These are phyloP conservation scores for Oreochromis aureus DNA, from an alignment of 2,113 vertebrate genomes.

Conservation along the genomic window DNA sequence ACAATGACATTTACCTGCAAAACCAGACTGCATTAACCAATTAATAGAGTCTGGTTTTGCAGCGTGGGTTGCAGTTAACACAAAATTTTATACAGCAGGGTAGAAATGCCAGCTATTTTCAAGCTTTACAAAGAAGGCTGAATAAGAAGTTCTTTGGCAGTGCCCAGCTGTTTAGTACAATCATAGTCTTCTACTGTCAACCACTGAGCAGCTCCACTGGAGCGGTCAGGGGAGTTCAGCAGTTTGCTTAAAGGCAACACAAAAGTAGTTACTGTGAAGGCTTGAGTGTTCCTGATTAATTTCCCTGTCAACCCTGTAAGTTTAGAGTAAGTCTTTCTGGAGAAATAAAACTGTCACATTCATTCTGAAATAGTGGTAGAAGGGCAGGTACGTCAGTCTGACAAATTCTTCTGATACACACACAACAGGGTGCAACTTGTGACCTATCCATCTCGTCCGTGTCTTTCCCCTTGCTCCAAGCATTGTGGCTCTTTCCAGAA, in stretches of 20 bases:
- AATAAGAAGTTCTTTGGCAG: not conserved
- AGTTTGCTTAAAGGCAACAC: conserved; percentile 10
- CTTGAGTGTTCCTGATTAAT: not conserved
- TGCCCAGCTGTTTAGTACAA: not conserved
- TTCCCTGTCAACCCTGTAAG: not conserved
- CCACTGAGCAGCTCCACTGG: conserved; percentile 15
- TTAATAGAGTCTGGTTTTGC: not conserved
- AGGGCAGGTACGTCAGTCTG: not conserved
- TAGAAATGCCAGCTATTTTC: not conserved
- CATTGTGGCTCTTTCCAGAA: not conserved
- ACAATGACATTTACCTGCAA: not conserved
- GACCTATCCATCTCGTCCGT: not conserved
- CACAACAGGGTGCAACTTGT: not conserved
- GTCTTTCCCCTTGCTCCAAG: not conserved
- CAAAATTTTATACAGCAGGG: not conserved
- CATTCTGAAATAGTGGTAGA: not conserved
- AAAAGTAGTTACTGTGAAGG: not conserved
- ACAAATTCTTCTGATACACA: not conserved
- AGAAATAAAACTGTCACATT: not conserved
- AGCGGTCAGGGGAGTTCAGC: conserved; percentile 14
- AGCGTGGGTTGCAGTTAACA: not conserved
- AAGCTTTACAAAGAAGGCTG: not conserved
- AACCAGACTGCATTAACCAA: not conserved
- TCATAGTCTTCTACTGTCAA: not conserved
- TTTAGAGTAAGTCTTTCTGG: not conserved